Conservation (phyloP, 2,888 invertebrate genomes). For the Phaedon cochleariae region DNA sequence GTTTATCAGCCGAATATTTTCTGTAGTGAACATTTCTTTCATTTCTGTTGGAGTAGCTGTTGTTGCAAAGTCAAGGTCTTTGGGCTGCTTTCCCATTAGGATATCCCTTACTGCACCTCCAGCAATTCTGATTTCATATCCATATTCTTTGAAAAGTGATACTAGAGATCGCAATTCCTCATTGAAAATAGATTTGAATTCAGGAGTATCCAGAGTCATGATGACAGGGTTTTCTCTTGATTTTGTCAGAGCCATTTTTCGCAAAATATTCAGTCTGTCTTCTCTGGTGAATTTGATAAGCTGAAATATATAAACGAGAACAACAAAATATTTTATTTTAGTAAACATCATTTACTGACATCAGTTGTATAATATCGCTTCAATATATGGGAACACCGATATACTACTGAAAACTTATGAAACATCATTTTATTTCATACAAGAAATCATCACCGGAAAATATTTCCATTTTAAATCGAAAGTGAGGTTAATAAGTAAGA, state of each 20-base stretch:
- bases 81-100: constrained; percentile 79
- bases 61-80: constrained; percentile 97
- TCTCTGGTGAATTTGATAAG: constrained; percentile 30
- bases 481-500: no score
- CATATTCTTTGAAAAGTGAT: constrained; percentile 79
- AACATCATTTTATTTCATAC: constrained; percentile 2
- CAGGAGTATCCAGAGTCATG: constrained; percentile 74
- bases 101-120: constrained; percentile 96
- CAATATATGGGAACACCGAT: background rate
- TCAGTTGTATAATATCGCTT: constrained; percentile 26
- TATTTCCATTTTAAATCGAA: no score
- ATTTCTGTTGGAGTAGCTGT: constrained; percentile 95
- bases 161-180: constrained; percentile 79
- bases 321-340: constrained; percentile 1
- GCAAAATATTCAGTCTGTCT: constrained; percentile 38
- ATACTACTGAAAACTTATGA: background rate
- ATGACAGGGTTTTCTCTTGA: constrained; percentile 70
- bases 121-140: constrained; percentile 90
- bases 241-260: constrained; percentile 56
- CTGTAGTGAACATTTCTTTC: constrained; percentile 89
- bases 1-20: constrained; percentile 91
- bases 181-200: constrained; percentile 83
- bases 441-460: background rate
- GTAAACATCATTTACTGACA: constrained; percentile 23
- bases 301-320: constrained; percentile 21